These are phyloP conservation scores for Bombyx mori DNA, from an alignment of 1,140 invertebrate genomes.

Conservation along the genomic window DNA sequence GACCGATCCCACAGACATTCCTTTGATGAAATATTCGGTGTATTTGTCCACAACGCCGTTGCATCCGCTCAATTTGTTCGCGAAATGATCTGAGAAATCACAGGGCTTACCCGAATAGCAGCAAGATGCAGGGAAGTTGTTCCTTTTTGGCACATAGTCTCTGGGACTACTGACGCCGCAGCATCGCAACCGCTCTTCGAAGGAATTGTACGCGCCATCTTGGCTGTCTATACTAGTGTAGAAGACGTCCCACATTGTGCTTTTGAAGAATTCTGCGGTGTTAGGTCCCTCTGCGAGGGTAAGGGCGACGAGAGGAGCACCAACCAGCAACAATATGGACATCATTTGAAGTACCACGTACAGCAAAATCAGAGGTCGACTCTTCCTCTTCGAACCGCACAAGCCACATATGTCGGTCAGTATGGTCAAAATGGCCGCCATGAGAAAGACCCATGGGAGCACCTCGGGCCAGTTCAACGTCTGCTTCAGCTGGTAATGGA, in stretches of 20 bases:
- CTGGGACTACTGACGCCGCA: constrained; percentile 50
- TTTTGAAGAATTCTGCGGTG: constrained; percentile 50
- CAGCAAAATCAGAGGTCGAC: constrained; percentile 31
- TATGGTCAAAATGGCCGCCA: constrained; percentile 38
- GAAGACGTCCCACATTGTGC: constrained; percentile 56
- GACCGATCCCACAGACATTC: constrained; percentile 33
- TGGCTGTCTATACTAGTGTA: constrained; percentile 36
- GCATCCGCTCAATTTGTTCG: constrained; percentile 55
- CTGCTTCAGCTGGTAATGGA: constrained; percentile 56
- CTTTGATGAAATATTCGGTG: constrained; percentile 40
- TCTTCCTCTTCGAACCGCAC: constrained; percentile 35
- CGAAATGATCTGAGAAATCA: constrained; percentile 51
- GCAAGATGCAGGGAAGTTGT: constrained; percentile 47
- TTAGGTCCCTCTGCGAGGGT: constrained; percentile 41
- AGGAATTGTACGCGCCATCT: constrained; percentile 34
- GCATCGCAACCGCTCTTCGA: constrained; percentile 52
- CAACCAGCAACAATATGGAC: constrained; percentile 29
- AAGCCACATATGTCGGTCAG: constrained; percentile 46
- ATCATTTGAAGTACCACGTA: constrained; percentile 30
- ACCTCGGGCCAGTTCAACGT: constrained; percentile 59
- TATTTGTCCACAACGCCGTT: constrained; percentile 45
- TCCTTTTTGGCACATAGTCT: constrained; percentile 55
- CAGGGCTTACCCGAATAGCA: constrained; percentile 49
- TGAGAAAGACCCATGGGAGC: constrained; percentile 54
- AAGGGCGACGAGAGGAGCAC: constrained; percentile 35